Base-by-base conservation (phyloP, 23 tunicate species). In the Ascidia mentula region DNA sequence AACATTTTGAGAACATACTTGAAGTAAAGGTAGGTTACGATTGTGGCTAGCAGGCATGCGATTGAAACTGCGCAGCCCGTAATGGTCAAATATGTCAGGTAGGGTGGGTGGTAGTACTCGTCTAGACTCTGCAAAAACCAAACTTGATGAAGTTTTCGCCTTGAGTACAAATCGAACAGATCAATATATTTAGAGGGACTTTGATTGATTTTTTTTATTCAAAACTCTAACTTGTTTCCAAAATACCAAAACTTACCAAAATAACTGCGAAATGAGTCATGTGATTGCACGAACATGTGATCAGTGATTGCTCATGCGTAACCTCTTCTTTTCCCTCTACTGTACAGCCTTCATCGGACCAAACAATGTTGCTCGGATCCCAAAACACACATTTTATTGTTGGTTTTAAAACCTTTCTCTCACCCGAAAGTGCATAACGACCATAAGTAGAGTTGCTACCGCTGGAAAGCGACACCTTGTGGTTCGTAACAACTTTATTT, bases 201-300 rank as follows among this genome's bases (percentile, higher is more conserved):
- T n/a, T n/a, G n/a, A n/a, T n/a, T n/a, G n/a, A n/a, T n/a, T n/a
- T n/a, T n/a, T n/a, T n/a, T n/a, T n/a, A n/a, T n/a, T n/a, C n/a
- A n/a, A n/a, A n/a, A n/a, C n/a, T n/a, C n/a, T n/a, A 79, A 30
- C 22, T 18, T 22, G 20, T 36, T 39, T 28, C 73, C 7, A 7
- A 38, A 36, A 12, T 12, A n/a, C n/a, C n/a, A 40, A 28, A 33
- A 69, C 86, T 87, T 61, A 83, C 97, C 97, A 92, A 65, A 30
- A 92, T 42, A 40, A 92, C 82, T 0, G 77, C 86, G 69, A 92
- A 92, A 35, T 87, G 90, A 8, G 97, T 92, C 97, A 92, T 92
- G 75, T 92, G 97, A 46, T 87, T 79, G 73, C 97, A 92, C 1
- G 77, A 76, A 40, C 97, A 92, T 22, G 87, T 78, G 38, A 86